phyloP scores from a whole-genome alignment of 2,797 vertebrate species.

The Gymnopithys bicolor region DNA sequence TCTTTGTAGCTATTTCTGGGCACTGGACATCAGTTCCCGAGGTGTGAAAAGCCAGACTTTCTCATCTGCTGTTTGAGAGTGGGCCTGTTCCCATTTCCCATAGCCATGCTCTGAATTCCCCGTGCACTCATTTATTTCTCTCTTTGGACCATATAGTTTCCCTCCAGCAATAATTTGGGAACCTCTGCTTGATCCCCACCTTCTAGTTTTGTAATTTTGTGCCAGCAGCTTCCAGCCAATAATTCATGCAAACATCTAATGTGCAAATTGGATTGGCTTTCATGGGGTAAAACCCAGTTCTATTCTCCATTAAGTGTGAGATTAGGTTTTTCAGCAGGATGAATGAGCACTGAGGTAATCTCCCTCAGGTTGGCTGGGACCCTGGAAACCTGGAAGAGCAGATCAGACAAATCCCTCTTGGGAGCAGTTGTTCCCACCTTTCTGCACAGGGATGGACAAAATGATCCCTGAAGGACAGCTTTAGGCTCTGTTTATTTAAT shows the following conservation, averaged over 20 bases:
- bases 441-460: not conserved
- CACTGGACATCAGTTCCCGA: not conserved
- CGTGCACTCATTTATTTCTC: not conserved
- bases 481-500: not conserved
- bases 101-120: not conserved
- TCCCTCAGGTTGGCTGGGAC: rapidly evolving
- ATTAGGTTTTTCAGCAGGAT: not conserved
- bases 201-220: not conserved
- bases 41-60: not conserved
- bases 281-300: not conserved
- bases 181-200: not conserved
- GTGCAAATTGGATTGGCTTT: not conserved
- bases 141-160: not conserved
- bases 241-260: not conserved
- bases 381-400: not conserved
- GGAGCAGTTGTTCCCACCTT: not conserved
- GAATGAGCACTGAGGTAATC: not conserved
- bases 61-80: not conserved
- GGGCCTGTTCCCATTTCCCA: not conserved
- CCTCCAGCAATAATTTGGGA: not conserved
- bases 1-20: not conserved
- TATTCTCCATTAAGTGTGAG: not conserved
- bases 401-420: rapidly evolving
- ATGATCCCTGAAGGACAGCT: not conserved
- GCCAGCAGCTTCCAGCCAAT: not conserved